A percentile compares a stretch with the other conserved stretches of the same genome.
These are phyloP conservation scores for Bubo scandiacus DNA, from an alignment of 2,113 vertebrate genomes.

Conservation along the genomic window DNA sequence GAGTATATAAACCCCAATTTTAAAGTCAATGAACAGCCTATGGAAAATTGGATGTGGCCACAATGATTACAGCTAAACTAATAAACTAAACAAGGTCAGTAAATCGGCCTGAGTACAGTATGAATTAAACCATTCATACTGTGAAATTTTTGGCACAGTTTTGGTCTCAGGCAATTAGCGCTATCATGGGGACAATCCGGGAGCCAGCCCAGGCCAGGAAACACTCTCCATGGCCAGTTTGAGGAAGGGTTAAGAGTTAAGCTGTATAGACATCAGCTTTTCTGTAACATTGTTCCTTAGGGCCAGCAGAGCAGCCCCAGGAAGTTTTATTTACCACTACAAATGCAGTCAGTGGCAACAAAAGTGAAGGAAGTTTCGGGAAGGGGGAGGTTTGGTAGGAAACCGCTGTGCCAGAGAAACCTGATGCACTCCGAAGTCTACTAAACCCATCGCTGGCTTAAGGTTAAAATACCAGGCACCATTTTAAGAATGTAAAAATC, in stretches of 20 bases:
- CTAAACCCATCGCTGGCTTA: neutral
- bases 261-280: neutral
- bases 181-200: neutral
- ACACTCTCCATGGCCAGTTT: neutral
- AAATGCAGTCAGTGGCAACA: neutral
- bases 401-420: neutral
- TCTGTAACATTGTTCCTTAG: neutral
- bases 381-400: neutral
- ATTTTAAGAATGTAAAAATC: neutral
- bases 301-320: neutral
- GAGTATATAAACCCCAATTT: neutral
- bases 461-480: neutral
- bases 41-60: neutral
- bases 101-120: neutral
- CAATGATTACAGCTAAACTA: neutral
- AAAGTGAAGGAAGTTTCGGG: neutral
- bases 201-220: neutral
- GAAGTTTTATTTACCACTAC: neutral
- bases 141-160: neutral
- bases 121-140: neutral
- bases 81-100: neutral
- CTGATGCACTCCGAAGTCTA: neutral
- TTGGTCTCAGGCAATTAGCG: neutral
- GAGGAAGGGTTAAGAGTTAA: neutral
- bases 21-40: neutral